Conservation (phyloP, 2,888 invertebrate species). For the Nebria brevicollis region DNA sequence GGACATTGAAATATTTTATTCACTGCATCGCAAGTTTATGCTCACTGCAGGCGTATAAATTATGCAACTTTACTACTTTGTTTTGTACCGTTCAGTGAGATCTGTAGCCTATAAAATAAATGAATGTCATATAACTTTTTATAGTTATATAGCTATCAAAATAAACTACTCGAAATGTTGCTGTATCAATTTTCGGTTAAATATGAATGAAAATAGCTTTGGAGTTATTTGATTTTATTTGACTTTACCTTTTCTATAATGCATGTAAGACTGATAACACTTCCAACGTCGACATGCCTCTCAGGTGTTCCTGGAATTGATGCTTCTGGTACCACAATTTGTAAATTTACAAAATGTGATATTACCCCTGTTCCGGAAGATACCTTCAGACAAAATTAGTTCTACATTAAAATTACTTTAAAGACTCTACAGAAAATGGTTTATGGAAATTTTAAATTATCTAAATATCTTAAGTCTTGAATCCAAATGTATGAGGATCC, state of each 20-base stretch:
- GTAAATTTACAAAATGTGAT: constrained; percentile 88
- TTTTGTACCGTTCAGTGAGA: neutral
- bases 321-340: constrained; percentile 89
- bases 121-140: neutral
- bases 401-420: too few species aligned
- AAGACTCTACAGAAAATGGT: too few species aligned
- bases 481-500: neutral
- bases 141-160: neutral
- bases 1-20: neutral
- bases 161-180: neutral
- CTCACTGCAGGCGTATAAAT: neutral
- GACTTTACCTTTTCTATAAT: constrained; percentile 86
- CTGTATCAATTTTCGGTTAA: neutral
- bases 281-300: constrained; percentile 90
- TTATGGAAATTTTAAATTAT: too few species aligned
- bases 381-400: constrained; percentile 68
- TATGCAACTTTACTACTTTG: neutral
- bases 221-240: neutral
- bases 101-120: neutral
- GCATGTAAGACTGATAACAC: constrained; percentile 88
- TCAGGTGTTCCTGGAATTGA: constrained; percentile 88
- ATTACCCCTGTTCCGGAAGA: constrained; percentile 84
- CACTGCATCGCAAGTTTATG: neutral
- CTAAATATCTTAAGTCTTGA: too few species aligned
- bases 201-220: neutral